A percentile compares a stretch with the other conserved stretches of the same genome.
These are phyloP conservation scores for Lagopus muta DNA, from an alignment of 2,113 vertebrate species.

Conservation along the genomic window DNA sequence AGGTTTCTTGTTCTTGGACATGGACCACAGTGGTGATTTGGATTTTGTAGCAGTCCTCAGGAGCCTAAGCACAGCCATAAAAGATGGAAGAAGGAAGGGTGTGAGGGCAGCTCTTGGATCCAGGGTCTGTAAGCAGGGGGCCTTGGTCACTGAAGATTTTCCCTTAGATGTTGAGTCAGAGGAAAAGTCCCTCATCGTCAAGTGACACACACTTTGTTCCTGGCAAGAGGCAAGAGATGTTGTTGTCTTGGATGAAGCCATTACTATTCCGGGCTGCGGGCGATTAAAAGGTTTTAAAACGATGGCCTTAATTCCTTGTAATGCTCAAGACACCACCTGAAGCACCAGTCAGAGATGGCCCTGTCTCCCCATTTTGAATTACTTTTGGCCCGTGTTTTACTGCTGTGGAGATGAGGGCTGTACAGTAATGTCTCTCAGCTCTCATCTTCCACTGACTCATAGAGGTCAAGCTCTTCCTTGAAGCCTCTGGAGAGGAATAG, in stretches of 20 bases:
- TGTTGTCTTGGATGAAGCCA: not conserved
- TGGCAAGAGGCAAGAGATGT: not conserved
- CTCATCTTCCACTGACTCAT: not conserved
- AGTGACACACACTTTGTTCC: slow-evolving; percentile 48
- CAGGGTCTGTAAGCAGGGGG: not conserved
- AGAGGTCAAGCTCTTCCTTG: not conserved
- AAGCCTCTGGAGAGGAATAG: not conserved
- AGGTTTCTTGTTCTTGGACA: not conserved
- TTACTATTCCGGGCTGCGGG: slow-evolving; percentile 1
- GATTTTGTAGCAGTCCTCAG: not conserved
- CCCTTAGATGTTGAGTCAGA: slow-evolving; percentile 41
- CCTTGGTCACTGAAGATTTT: not conserved
- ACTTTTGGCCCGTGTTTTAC: not conserved
- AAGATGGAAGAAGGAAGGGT: not conserved
- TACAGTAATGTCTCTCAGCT: not conserved
- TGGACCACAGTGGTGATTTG: not conserved
- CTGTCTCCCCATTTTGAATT: not conserved
- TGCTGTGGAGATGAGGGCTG: not conserved
- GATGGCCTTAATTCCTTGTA: not conserved
- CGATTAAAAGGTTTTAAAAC: not conserved
- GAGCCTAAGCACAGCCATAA: not conserved
- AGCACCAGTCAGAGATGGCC: not conserved
- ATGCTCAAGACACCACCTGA: slow-evolving; percentile 44
- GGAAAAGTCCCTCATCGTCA: slow-evolving; percentile 19
- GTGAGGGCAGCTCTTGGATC: not conserved